Conservation (phyloP, 2,797 vertebrate species). For the Cirrhinus molitorella region DNA sequence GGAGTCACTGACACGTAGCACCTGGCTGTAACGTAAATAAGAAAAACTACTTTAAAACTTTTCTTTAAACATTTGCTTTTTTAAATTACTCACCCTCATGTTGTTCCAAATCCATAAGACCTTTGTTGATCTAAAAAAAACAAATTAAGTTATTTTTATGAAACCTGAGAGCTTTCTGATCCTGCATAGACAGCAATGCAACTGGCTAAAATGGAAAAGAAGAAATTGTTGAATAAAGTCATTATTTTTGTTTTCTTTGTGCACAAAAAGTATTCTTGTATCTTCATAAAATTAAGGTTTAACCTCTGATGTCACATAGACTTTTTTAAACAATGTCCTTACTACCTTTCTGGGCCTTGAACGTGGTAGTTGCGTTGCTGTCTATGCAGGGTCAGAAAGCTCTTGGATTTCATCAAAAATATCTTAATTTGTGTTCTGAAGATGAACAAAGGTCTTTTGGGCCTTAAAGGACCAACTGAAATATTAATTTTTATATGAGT, state of each 20-base stretch:
- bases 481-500: not conserved
- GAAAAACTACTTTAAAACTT: not conserved
- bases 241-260: not conserved
- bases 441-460: not conserved
- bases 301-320: not conserved
- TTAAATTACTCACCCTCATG: not conserved
- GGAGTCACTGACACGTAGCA: slow-evolving; percentile 81
- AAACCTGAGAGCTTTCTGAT: no score
- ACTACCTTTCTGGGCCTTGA: no score
- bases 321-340: not conserved
- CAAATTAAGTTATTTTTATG: no score
- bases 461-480: not conserved
- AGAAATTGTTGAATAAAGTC: not conserved
- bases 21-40: slow-evolving; percentile 69
- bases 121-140: no score
- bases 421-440: no score
- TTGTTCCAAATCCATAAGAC: no score
- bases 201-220: not conserved
- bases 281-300: not conserved
- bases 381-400: no score
- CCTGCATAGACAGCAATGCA: no score
- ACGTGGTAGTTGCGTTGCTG: no score
- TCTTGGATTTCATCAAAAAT: no score
- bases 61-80: no score
- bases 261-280: not conserved